Base-by-base conservation (phyloP, 2,888 invertebrate species). In the Yponomeuta malinellus region DNA sequence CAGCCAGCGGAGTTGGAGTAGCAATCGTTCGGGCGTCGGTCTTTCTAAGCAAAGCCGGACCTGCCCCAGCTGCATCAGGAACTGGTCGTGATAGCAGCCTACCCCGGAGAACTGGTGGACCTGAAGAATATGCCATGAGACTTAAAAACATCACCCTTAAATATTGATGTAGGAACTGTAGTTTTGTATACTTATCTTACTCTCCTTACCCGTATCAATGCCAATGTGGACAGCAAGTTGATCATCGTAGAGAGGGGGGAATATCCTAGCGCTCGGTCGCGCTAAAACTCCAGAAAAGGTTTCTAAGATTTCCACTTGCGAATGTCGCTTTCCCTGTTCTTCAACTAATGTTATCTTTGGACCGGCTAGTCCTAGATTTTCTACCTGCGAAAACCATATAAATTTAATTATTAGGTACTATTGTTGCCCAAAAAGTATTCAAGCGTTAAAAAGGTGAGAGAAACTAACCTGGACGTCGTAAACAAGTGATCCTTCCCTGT, bases 191-290 rank as follows among this genome's bases (percentile, higher is more conserved):
- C 52, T 59, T 59, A 59, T 59, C 15, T 59, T 59, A 59, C 52
- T 12, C 5, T 48, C 43, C 77, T 79, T 79, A 91, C 91, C 91
- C 72, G 83, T 81, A 74, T 92, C 91, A 74, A 86, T 82, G 1
- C 88, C 87, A 68, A 97, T 95, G 79, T 95, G 96, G 0, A 98
- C 94, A 29, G 95, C 95, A 33, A 98, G 89, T 75, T 96, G 96
- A 1, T 96, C 97, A 71, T 95, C 95, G 81, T 97, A 96, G 37
- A 98, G 86, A 0, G 97, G 96, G 76, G 97, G 97, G 68, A 97
- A 93, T 2, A 97, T 95, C 74, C 96, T 94, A 0, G 97, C 96
- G 67, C 95, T 96, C 5, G 97, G 93, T 74, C 95, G 94, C 31
- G 96, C 95, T 63, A 97, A 87, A 0, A 95, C 95, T 5, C 97